Evolutionary conservation across 2,113 vertebrate genomes (phyloP).

Genomic region (Poeciliopsis retropinna): DNA sequence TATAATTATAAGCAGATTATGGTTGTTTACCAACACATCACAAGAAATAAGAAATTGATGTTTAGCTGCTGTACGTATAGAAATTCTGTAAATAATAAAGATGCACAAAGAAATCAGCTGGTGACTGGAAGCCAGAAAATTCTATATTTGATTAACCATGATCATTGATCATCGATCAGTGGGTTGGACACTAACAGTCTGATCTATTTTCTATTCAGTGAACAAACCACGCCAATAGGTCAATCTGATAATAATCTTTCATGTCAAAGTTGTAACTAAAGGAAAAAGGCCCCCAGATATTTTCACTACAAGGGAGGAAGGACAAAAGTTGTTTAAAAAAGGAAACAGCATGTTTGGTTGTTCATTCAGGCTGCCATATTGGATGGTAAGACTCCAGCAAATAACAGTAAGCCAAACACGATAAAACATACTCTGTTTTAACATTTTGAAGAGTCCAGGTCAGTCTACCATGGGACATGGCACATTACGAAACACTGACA

Average conservation of each 20-base stretch:
- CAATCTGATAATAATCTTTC: background rate
- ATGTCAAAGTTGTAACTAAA: background rate
- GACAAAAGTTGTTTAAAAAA: background rate
- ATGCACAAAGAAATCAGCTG: background rate
- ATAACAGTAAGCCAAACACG: background rate
- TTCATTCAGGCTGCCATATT: background rate
- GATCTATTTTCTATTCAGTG: background rate
- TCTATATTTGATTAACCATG: background rate
- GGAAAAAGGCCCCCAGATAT: background rate
- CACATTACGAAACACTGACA: too few relatives aligned
- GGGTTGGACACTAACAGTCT: background rate
- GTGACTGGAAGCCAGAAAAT: background rate
- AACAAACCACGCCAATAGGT: too few relatives aligned
- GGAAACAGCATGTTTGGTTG: background rate
- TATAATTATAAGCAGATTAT: conserved; percentile 61
- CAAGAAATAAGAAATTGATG: background rate
- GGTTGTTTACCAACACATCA: conserved; percentile 30
- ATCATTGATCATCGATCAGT: background rate
- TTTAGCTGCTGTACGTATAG: background rate
- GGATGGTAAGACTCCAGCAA: background rate
- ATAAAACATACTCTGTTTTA: background rate
- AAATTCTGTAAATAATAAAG: background rate
- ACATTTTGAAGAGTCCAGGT: too few relatives aligned
- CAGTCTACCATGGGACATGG: too few relatives aligned
- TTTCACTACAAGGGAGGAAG: background rate